Base-by-base conservation (phyloP, 1,140 invertebrate species). In the Zaprionus africanus region DNA sequence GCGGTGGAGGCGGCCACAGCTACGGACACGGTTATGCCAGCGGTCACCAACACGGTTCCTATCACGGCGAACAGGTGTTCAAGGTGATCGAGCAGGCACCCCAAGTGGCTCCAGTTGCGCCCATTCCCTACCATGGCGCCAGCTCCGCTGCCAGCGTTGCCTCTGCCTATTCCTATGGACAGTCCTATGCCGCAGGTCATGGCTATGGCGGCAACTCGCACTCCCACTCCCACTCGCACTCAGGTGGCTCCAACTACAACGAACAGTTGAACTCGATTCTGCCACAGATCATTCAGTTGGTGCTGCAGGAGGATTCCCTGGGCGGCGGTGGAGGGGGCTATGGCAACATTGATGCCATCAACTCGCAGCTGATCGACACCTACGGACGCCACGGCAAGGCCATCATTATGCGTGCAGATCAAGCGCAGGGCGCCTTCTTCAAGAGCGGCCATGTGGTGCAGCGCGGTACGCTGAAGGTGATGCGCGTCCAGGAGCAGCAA, bases 401-500 rank as follows among this genome's bases (percentile, higher is more conserved):
- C 15, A 79, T 90, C 15, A 79, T 90, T 6, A 68, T 81, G 74
- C 87, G 79, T 17, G 86, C 80, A 6, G 83, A 90, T 7, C 61
- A 86, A 26, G 86, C 75, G 7, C 77, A 86, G 28, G 83, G 82
- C 12, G 80, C 59, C 59, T 91, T 78, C 74, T 91, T 90, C 63
- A 78, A 79, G 54, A 81, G 90, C 65, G 90, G 90, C 0, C 90
- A 91, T 68, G 90, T 91, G 13, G 78, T 91, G 34, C 85, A 91
- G 69, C 81, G 86, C 7, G 90, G 90, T 19, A 90, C 81, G 2
- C 57, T 91, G 17, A 87, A 91, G 53, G 80, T 91, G 56, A 91
- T 82, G 81, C 80, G 66, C 1, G 84, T 86, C 9, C 54, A 82
- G 64, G 75, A 83, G 26, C 56, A 76, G 17, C 71, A 31, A 31